Evolutionary conservation across 2,797 vertebrate genomes (phyloP).

Genomic region (Linurgus olivaceus): DNA sequence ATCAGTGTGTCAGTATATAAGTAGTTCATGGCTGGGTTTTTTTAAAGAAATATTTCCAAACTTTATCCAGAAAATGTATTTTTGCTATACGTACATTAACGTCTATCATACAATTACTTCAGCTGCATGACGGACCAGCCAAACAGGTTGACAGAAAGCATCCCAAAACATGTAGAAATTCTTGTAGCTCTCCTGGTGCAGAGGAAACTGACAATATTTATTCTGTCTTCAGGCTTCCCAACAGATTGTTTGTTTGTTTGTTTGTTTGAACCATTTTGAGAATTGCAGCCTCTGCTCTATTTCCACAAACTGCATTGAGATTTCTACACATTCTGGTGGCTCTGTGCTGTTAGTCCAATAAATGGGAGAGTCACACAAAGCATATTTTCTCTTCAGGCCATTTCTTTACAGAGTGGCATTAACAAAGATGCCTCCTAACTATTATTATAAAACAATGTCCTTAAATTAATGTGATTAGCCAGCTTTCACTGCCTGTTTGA

Average conservation of each 20-base stretch:
- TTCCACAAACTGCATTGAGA: background rate
- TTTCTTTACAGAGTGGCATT: background rate
- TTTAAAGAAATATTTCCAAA: background rate
- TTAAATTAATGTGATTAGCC: background rate
- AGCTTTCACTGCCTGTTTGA: slow-evolving; percentile 4
- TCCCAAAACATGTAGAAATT: background rate
- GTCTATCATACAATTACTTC: background rate
- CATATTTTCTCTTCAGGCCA: background rate
- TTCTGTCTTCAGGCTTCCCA: background rate
- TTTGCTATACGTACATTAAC: background rate
- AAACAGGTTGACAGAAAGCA: background rate
- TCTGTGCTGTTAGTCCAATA: background rate
- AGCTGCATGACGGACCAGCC: background rate
- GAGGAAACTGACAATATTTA: background rate
- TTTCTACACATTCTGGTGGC: background rate
- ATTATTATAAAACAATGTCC: background rate
- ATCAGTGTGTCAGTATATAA: background rate
- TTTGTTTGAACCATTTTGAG: background rate
- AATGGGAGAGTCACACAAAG: background rate
- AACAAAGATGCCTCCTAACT: background rate
- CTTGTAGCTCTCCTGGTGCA: background rate
- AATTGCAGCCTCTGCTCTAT: background rate
- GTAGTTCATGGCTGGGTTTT: fast-evolving
- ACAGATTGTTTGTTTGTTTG: background rate
- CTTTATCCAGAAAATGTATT: background rate